These are phyloP conservation scores for Melieria crassipennis DNA, from an alignment of 2,888 invertebrate species.

Conservation along the genomic window DNA sequence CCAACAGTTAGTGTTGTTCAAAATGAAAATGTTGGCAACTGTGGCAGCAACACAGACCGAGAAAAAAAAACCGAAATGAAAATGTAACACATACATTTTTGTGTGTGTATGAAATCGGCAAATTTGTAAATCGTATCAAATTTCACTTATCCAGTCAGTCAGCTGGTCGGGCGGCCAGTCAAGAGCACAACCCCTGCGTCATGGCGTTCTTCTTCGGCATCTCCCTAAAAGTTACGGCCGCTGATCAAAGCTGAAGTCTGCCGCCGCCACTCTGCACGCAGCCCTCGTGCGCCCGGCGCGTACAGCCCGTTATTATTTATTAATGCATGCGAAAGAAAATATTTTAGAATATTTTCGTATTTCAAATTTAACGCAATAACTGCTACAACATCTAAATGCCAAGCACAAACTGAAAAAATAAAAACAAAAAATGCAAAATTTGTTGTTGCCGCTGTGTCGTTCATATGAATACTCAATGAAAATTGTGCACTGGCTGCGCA, in stretches of 20 bases:
- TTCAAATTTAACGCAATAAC: conserved; percentile 52
- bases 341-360: conserved; percentile 14
- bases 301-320: conserved; percentile 50
- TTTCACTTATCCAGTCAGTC: conserved; percentile 50
- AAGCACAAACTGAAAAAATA: not conserved
- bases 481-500: not conserved
- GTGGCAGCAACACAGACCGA: too few relatives aligned
- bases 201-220: not conserved
- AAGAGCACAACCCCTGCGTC: conserved; percentile 5
- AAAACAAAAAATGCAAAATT: not conserved
- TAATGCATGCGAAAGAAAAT: conserved; percentile 53
- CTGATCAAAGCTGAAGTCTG: conserved; percentile 51
- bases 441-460: not conserved
- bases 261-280: conserved; percentile 10
- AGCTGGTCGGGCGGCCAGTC: conserved; percentile 4
- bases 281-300: conserved; percentile 12
- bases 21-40: too few relatives aligned
- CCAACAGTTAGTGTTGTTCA: too few relatives aligned
- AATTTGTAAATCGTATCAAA: conserved; percentile 56
- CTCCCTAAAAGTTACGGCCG: conserved; percentile 47
- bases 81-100: too few relatives aligned
- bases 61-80: too few relatives aligned
- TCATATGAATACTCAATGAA: not conserved
- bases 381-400: conserved; percentile 29
- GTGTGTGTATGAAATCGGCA: conserved; percentile 1